phyloP scores from a whole-genome alignment of 2,797 vertebrate genomes.

The Australoheros facetus region DNA sequence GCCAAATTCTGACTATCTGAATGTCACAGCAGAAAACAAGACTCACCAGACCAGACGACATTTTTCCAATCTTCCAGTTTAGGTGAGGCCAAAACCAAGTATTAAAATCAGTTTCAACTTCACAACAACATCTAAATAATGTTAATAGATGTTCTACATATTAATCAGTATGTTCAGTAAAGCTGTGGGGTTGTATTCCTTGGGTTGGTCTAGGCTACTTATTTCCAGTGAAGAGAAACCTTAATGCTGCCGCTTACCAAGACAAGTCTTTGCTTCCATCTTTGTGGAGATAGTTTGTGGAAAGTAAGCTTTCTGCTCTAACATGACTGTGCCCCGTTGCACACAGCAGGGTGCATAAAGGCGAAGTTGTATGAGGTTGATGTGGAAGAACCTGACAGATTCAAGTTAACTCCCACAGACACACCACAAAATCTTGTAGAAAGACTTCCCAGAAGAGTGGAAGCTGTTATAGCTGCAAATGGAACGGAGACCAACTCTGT shows the following conservation, averaged over 20 bases:
- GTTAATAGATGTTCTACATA: too few species aligned
- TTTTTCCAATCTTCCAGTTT: too few species aligned
- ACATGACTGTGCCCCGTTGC: not conserved
- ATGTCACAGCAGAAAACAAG: too few species aligned
- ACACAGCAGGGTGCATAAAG: not conserved
- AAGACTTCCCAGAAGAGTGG: not conserved
- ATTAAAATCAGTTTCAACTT: too few species aligned
- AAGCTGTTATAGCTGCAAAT: not conserved
- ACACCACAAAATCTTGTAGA: not conserved
- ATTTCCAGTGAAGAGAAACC: not conserved
- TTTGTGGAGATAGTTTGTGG: not conserved
- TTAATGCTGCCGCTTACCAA: not conserved
- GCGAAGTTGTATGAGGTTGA: not conserved
- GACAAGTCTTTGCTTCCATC: not conserved
- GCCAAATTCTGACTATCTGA: too few species aligned
- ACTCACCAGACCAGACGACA: too few species aligned
- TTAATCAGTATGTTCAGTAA: not conserved
- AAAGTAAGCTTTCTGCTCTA: not conserved
- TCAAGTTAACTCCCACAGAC: not conserved
- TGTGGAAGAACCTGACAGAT: not conserved
- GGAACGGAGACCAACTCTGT: accelerated
- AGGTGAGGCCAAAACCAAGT: too few species aligned
- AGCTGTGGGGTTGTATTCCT: not conserved
- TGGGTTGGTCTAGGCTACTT: not conserved
- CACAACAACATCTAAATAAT: too few species aligned